Base-by-base conservation (phyloP, 2,113 vertebrate genomes). In the Forbesichthys agassizii region DNA sequence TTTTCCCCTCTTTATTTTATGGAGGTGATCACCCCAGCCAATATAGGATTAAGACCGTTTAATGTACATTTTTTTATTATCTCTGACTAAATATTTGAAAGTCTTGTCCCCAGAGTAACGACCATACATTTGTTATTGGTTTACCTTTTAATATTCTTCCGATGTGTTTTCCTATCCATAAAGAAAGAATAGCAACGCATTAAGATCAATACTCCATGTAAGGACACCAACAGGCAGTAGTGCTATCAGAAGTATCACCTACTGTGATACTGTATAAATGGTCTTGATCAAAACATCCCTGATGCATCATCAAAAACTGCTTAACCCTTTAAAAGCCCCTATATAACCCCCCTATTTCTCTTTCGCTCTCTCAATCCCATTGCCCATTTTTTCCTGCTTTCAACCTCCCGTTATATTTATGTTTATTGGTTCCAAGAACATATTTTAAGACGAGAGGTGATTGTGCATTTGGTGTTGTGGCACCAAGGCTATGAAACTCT, bases 341-440 rank as follows among this genome's bases (percentile, higher is more conserved):
- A 16, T 16, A 16, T 16, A 16, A 16, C 16, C 13, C 20, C 12
- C 8, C 42, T 1, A 47, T 10, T 20, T 14, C 63, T 33, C 12
- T 10, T 16, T 18, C 18, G 27, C 36, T 27, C 72, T 69, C 73
- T 68, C 68, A 61, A 74, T 68, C 56, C 56, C 48, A 56, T 49
- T 48, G 5, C 51, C 11, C 14, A 8, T 91, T 71, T 58, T n/a
- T 55, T 64, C 66, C 71, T 68, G 71, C 67, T 74, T 59, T 66
- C 72, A 93, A 90, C 91, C 90, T 92, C 92, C 92, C 89, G 9
- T 92, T 93, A 92, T 92, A 79, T 91, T 93, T 88, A 88, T 95
- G 95, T 96, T 95, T 16, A 16, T 16, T 16, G 16, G 0, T 16
- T 16, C 16, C 16, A 16, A 16, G 16, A 16, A 16, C 16, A 16